Evolutionary conservation across 1,140 invertebrate species (phyloP).

Genomic region (Yoshiicerus persimilis): DNA sequence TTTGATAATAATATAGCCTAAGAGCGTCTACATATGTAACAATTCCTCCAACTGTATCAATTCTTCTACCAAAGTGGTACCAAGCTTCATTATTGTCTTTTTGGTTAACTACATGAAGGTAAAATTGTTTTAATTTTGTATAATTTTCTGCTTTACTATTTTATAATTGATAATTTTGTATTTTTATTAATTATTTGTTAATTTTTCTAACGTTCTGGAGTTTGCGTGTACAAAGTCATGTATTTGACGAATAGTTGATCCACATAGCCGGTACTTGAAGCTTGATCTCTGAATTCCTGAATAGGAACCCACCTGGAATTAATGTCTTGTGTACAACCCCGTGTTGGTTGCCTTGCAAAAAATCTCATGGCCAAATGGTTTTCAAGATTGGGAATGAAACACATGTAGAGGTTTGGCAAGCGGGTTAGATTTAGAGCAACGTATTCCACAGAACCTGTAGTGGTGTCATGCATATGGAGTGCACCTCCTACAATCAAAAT

Average conservation of each 20-base stretch:
- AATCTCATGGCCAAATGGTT: conserved; percentile 51
- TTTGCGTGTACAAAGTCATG: conserved; percentile 62
- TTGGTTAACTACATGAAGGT: conserved; percentile 56
- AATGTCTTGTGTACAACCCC: conserved; percentile 49
- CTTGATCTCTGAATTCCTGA: conserved; percentile 52
- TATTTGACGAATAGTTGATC: conserved; percentile 60
- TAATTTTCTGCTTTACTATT: too few relatives aligned
- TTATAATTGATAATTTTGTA: too few relatives aligned
- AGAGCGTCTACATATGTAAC: conserved; percentile 71
- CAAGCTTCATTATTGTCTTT: conserved; percentile 67
- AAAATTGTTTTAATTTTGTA: too few relatives aligned
- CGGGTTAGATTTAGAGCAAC: conserved; percentile 57
- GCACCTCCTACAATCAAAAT: conserved; percentile 60
- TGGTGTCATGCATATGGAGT: conserved; percentile 71
- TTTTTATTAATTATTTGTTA: neutral
- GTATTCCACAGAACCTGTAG: conserved; percentile 66
- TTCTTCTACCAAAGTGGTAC: conserved; percentile 65
- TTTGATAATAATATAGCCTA: conserved; percentile 69
- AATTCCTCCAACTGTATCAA: conserved; percentile 62
- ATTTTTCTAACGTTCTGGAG: conserved; percentile 57
- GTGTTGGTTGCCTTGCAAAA: conserved; percentile 50
- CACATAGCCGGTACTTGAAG: conserved; percentile 52
- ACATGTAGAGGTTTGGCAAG: conserved; percentile 53
- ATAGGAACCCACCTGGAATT: conserved; percentile 60
- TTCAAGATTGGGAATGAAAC: conserved; percentile 33